Evolutionary conservation across 2,113 vertebrate species (phyloP).

Genomic region (Protobothrops mucrosquamatus): DNA sequence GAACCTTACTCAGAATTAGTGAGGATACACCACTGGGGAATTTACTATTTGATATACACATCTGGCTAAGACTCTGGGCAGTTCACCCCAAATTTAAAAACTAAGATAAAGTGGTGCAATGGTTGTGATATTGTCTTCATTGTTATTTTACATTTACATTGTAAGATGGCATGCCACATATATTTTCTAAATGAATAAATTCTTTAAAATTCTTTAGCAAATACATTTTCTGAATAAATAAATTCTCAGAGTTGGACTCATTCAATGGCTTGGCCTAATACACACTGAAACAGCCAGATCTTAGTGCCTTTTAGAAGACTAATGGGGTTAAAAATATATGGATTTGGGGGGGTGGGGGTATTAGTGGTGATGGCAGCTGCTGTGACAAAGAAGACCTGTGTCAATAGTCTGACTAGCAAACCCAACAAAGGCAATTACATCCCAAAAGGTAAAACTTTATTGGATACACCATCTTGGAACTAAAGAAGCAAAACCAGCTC

Average conservation of each 20-base stretch:
- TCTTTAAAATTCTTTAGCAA: too few relatives aligned
- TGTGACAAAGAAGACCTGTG: neutral
- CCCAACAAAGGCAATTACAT: too few relatives aligned
- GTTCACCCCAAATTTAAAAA: neutral
- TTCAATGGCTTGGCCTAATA: neutral
- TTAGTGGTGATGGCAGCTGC: neutral
- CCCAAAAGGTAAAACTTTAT: too few relatives aligned
- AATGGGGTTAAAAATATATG: neutral
- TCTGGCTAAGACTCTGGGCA: neutral
- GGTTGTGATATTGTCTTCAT: neutral
- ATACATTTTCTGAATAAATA: neutral
- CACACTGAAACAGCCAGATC: neutral
- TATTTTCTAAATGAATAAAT: neutral
- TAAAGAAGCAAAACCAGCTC: too few relatives aligned
- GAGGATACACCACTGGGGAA: neutral
- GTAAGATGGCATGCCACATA: too few relatives aligned
- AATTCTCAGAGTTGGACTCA: neutral
- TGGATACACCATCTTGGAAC: too few relatives aligned
- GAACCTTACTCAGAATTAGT: neutral
- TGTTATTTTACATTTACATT: neutral
- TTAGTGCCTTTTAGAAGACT: neutral
- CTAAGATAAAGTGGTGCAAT: neutral
- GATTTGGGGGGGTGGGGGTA: neutral
- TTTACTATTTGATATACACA: neutral
- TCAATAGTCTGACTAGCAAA: too few relatives aligned